These are phyloP conservation scores for Euura lappo DNA, from an alignment of 1,140 invertebrate species.

Conservation along the genomic window DNA sequence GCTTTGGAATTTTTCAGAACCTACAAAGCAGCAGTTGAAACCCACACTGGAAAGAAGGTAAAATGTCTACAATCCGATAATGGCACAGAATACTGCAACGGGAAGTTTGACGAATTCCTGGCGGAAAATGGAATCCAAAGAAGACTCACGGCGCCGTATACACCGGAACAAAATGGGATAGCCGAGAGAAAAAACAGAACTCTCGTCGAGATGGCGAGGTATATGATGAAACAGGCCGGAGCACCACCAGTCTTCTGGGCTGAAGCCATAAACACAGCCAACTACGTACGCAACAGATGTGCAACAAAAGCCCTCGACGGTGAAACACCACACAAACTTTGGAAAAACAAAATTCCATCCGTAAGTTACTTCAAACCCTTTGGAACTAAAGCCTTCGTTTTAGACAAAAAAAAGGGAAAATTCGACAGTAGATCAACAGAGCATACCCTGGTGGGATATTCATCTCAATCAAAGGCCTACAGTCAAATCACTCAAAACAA, in stretches of 20 bases:
- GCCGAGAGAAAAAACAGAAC: conserved; percentile 38
- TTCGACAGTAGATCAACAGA: not conserved
- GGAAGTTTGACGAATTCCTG: conserved; percentile 33
- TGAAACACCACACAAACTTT: conserved; percentile 47
- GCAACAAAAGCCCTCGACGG: conserved; percentile 18
- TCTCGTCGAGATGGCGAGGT: conserved; percentile 31
- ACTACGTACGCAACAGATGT: conserved; percentile 32
- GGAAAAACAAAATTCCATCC: conserved; percentile 41
- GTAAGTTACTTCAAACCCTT: conserved; percentile 44
- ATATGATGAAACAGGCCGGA: conserved; percentile 47
- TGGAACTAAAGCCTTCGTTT: conserved; percentile 24
- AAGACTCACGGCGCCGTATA: conserved; percentile 40
- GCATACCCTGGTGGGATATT: conserved; percentile 4
- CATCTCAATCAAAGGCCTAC: conserved; percentile 17
- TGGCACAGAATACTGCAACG: conserved; percentile 40
- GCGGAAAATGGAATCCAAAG: conserved; percentile 39
- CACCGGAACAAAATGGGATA: conserved; percentile 48
- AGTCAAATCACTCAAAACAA: not conserved
- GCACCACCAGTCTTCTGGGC: conserved; percentile 43
- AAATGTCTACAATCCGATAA: conserved; percentile 40
- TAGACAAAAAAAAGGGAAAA: not conserved
- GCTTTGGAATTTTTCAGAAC: conserved; percentile 30
- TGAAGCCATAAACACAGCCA: conserved; percentile 44
- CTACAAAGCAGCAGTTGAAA: conserved; percentile 38
- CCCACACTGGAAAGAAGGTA: conserved; percentile 35